Conservation (phyloP, 2,113 vertebrate species). For the Ascaphus truei region DNA sequence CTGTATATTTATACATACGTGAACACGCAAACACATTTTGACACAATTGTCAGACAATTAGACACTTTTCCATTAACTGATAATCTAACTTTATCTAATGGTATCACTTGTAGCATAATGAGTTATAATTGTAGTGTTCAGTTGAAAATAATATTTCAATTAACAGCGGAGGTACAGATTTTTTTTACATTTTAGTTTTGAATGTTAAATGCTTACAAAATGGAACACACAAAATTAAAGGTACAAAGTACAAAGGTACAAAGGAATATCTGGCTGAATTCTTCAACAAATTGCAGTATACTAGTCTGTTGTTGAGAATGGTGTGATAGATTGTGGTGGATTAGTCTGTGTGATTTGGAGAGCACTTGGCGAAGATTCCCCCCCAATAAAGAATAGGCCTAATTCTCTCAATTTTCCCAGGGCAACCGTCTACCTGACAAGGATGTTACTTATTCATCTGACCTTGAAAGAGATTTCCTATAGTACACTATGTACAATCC, state of each 20-base stretch:
- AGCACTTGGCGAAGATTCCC: not conserved
- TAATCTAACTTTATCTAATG: not conserved
- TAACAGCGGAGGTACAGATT: not conserved
- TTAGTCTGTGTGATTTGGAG: not conserved
- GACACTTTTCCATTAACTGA: constrained; percentile 8
- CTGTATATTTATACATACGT: constrained; percentile 17
- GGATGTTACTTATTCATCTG: not conserved
- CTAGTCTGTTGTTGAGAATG: not conserved
- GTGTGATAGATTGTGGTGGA: not conserved
- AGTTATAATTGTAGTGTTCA: not conserved
- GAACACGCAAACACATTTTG: constrained; percentile 13
- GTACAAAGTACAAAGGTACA: no score
- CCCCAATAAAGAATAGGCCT: not conserved
- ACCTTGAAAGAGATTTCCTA: not conserved
- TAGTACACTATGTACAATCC: not conserved
- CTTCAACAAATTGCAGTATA: not conserved
- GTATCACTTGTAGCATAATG: not conserved
- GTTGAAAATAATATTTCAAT: not conserved
- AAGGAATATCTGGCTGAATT: not conserved
- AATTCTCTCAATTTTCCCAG: not conserved
- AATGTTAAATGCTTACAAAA: no score
- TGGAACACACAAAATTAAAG: no score
- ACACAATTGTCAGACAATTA: not conserved
- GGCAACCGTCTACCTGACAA: not conserved
- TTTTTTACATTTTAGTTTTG: not conserved